A percentile compares a stretch with the other conserved stretches of the same genome.
Conservation (phyloP, 2,113 vertebrate species). For the Microtus ochrogaster region DNA sequence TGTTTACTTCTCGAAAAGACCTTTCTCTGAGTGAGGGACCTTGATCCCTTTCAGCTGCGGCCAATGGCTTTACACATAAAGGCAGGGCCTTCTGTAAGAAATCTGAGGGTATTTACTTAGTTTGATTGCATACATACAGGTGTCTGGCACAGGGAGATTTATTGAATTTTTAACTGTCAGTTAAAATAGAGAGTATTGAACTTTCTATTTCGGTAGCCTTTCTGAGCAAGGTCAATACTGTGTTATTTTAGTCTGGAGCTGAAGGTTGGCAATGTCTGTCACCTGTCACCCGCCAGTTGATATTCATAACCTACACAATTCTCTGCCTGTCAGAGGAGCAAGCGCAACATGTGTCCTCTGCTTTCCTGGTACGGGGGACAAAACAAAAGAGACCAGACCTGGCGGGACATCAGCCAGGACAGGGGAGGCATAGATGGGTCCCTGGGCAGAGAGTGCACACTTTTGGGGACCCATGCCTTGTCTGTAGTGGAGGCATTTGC, state of each 20-base stretch:
- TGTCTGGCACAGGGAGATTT: conserved; percentile 70
- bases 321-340: conserved; percentile 76
- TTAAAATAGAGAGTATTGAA: conserved; percentile 68
- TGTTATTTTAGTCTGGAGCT: conserved; percentile 75
- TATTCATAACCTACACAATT: conserved; percentile 83
- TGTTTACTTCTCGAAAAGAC: neutral
- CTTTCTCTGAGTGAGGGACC: neutral
- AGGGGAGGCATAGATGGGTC: rapidly evolving
- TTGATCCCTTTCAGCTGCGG: neutral
- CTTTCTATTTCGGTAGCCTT: conserved; percentile 75
- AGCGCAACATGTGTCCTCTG: conserved; percentile 72
- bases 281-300: conserved; percentile 81
- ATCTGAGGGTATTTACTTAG: conserved; percentile 64
- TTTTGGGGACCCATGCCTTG: neutral
- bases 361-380: conserved; percentile 70
- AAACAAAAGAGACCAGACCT: rapidly evolving
- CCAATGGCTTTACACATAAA: neutral
- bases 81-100: neutral
- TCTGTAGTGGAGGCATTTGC: rapidly evolving
- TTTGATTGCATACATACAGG: conserved; percentile 63
- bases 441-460: neutral
- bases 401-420: rapidly evolving
- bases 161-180: conserved; percentile 80
- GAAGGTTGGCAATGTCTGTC: conserved; percentile 74
- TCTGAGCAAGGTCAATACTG: conserved; percentile 79